Conservation (phyloP, 2,797 vertebrate species). For the Lophius americanus region DNA sequence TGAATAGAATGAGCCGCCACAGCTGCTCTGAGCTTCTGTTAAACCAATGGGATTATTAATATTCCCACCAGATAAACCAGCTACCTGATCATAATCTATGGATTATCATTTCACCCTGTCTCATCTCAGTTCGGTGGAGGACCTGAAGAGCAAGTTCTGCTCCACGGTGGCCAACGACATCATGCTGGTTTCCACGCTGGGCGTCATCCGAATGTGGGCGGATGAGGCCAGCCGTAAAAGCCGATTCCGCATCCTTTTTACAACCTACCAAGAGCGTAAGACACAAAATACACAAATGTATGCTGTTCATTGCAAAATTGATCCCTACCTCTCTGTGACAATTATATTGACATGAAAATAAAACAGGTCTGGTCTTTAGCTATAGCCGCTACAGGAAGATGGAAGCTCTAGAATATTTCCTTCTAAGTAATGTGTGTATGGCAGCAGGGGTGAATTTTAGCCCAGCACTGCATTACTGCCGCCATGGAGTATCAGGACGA, state of each 20-base stretch:
- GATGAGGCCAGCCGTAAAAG: conserved; percentile 95
- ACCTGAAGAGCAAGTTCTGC: conserved; percentile 97
- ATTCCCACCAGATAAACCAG: background rate
- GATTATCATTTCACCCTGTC: conserved; percentile 27
- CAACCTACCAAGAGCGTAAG: conserved; percentile 99
- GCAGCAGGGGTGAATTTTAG: conserved; percentile 25
- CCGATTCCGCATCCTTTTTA: conserved; percentile 97
- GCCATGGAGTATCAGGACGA: conserved; percentile 18
- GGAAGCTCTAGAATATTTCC: conserved; percentile 33
- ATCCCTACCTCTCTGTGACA: conserved; percentile 1
- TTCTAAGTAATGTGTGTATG: conserved; percentile 24
- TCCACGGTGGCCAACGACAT: conserved; percentile 98
- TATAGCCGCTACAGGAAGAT: conserved; percentile 33
- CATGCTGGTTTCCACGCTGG: conserved; percentile 93
- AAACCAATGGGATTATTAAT: conserved; percentile 10
- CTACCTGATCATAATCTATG: conserved; percentile 12
- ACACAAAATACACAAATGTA: background rate
- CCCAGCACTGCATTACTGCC: conserved; percentile 14
- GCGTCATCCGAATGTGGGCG: conserved; percentile 97
- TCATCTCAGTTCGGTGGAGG: conserved; percentile 88
- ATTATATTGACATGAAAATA: conserved; percentile 32
- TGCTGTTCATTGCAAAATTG: conserved; percentile 9
- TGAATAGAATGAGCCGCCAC: background rate
- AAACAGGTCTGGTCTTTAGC: conserved; percentile 31
- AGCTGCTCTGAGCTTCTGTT: background rate